Percentiles rank a stretch among this genome's conserved stretches.
phyloP scores from a whole-genome alignment of 2,888 invertebrate species.

The Blastobasis adustella region DNA sequence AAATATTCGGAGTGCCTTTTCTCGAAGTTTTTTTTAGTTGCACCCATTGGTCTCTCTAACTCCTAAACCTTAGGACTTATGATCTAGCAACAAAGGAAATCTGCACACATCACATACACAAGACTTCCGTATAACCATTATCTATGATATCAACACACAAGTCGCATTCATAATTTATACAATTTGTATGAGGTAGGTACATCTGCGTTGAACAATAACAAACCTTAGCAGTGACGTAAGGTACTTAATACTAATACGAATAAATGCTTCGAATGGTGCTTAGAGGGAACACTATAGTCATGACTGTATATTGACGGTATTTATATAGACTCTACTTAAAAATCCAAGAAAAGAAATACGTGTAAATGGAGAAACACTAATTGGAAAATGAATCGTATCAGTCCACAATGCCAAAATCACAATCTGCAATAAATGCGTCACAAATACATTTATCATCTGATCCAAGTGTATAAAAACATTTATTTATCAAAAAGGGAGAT shows the following conservation, averaged over 20 bases:
- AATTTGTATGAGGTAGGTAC: neutral
- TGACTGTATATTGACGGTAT: too few relatives aligned
- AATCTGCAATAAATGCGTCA: slow-evolving; percentile 11
- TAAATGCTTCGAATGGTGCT: too few relatives aligned
- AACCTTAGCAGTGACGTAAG: slow-evolving; percentile 2
- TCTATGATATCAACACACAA: neutral
- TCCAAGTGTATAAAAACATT: neutral
- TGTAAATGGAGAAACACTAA: slow-evolving; percentile 4
- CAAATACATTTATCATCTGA: neutral
- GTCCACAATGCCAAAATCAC: slow-evolving; percentile 22
- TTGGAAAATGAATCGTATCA: slow-evolving; percentile 31
- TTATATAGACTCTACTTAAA: too few relatives aligned
- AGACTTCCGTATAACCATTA: too few relatives aligned
- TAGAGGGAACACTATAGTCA: too few relatives aligned
- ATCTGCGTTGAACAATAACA: slow-evolving; percentile 3
- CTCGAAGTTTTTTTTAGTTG: too few relatives aligned
- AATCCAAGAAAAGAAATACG: too few relatives aligned
- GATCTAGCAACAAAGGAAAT: too few relatives aligned
- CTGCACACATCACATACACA: too few relatives aligned
- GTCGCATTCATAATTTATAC: neutral
- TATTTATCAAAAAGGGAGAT: neutral
- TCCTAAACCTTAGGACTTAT: too few relatives aligned
- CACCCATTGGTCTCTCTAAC: too few relatives aligned
- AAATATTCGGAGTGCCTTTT: too few relatives aligned
- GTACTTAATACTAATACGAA: neutral